Conservation (phyloP, 1,140 invertebrate species). For the Acarapis woodi region DNA sequence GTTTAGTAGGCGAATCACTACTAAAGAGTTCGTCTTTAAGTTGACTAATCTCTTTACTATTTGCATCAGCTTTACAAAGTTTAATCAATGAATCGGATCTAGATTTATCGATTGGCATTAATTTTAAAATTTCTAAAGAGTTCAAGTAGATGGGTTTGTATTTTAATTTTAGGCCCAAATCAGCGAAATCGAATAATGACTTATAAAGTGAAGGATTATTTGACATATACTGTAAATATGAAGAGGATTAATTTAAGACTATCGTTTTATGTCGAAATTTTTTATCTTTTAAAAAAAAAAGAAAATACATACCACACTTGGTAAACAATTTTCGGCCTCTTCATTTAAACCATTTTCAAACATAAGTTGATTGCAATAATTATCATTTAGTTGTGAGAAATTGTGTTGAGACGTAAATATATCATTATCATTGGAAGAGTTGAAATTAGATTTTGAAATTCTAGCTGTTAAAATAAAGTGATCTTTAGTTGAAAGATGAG, state of each 20-base stretch:
- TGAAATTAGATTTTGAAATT: slow-evolving; percentile 4
- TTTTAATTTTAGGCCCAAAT: slow-evolving; percentile 47
- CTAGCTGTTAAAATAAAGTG: slow-evolving; percentile 22
- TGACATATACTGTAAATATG: background rate
- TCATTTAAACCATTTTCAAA: slow-evolving; percentile 53
- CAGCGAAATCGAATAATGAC: slow-evolving; percentile 72
- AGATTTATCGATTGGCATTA: slow-evolving; percentile 51
- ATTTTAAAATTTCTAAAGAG: slow-evolving; percentile 49
- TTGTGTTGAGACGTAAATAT: no score
- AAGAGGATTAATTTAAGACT: no score
- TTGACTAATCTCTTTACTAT: background rate
- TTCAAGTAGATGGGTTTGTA: slow-evolving; percentile 51
- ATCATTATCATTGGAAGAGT: slow-evolving; percentile 10
- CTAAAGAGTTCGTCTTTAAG: slow-evolving; percentile 28
- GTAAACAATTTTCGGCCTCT: slow-evolving; percentile 57
- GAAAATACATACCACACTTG: slow-evolving; percentile 44
- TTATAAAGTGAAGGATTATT: slow-evolving; percentile 15
- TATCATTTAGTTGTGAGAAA: slow-evolving; percentile 9
- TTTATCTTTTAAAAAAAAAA: no score
- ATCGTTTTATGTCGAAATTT: no score
- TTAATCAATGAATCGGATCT: slow-evolving; percentile 3
- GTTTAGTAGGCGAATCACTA: slow-evolving; percentile 36
- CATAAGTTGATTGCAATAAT: slow-evolving; percentile 25
- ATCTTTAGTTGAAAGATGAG: slow-evolving; percentile 55
- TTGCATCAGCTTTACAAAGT: slow-evolving; percentile 3